Evolutionary conservation across 2,888 invertebrate species (phyloP), one percentile per base, ranked within the genome.

Genomic region (Marasmarcha lunaedactyla): DNA sequence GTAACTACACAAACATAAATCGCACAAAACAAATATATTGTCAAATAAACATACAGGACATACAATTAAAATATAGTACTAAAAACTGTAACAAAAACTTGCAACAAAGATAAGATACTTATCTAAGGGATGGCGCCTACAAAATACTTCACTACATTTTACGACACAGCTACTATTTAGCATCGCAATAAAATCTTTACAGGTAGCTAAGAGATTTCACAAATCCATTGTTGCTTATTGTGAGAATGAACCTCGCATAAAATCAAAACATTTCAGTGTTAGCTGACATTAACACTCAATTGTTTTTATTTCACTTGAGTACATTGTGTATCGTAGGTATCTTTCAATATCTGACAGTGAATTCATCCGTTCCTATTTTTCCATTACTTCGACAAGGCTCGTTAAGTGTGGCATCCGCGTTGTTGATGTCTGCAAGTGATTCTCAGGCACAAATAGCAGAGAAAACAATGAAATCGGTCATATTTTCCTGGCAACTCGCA

Each of bases 381-480:
- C 72, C 76, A 73, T 71, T 63, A 64, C 69, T 68, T 79, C 78
- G 81, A 81, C 81, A 79, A 79, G 79, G 63, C 74, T 81, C 81
- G 79, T 81, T 83, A 74, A 77, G 63, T 77, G 72, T 68, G 72
- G 72, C 70, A 71, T 76, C 74, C 73, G 68, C 61, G 70, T 61
- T 67, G 77, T 72, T 76, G 79, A 79, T 79, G 76, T 74, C 72
- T 67, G 63, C 71, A 69, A 77, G 81, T 79, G 81, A 81, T 81
- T 81, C 79, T 74, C 71, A 71, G 71, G 67, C 67, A 62, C 67
- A 63, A 71, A 69, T 65, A 69, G 66, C 70, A 55, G 58, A 55
- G 60, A 71, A 71, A 81, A 83, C 81, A 83, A 83, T 83, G 81
- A 77, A 77, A 79, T 77, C 81, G 71, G 77, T 78, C 78, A 81